These are phyloP conservation scores for Heliconius congener DNA, from an alignment of 1,140 invertebrate genomes.

Conservation along the genomic window DNA sequence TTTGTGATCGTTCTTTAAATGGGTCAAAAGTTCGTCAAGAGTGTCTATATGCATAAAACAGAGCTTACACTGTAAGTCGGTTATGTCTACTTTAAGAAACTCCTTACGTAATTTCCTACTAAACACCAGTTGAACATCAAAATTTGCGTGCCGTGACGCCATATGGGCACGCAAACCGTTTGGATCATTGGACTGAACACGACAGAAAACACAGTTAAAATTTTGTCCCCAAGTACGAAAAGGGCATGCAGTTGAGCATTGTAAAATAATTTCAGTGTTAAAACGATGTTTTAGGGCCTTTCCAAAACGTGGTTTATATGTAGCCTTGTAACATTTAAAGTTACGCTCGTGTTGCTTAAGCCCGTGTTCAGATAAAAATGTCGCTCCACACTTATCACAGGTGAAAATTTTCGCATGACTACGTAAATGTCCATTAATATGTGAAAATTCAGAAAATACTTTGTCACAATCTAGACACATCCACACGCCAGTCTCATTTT, in stretches of 20 bases:
- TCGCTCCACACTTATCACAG: constrained; percentile 70
- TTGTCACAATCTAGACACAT: constrained; percentile 72
- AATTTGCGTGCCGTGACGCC: constrained; percentile 65
- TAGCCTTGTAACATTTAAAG: constrained; percentile 68
- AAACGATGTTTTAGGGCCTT: constrained; percentile 66
- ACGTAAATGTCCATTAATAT: constrained; percentile 68
- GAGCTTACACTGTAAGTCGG: constrained; percentile 69
- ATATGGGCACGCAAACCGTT: constrained; percentile 66
- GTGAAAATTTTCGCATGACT: constrained; percentile 72
- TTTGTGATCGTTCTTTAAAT: constrained; percentile 72
- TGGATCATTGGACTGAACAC: constrained; percentile 69
- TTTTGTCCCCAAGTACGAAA: constrained; percentile 74
- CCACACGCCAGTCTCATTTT: constrained; percentile 61
- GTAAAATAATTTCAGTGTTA: constrained; percentile 72
- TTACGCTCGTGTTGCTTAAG: constrained; percentile 68
- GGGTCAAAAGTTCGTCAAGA: constrained; percentile 64
- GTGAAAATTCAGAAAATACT: constrained; percentile 63
- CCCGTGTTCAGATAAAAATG: constrained; percentile 69
- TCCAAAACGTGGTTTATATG: constrained; percentile 70
- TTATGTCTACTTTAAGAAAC: constrained; percentile 72
- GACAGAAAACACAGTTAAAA: constrained; percentile 71
- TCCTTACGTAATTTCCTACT: constrained; percentile 68
- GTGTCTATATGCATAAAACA: constrained; percentile 66
- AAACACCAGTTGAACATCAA: constrained; percentile 64
- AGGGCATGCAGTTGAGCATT: constrained; percentile 70